Evolutionary conservation across 2,888 invertebrate genomes (phyloP), one percentile per base, ranked within the genome.

Genomic region (Chaitophorus viminalis): DNA sequence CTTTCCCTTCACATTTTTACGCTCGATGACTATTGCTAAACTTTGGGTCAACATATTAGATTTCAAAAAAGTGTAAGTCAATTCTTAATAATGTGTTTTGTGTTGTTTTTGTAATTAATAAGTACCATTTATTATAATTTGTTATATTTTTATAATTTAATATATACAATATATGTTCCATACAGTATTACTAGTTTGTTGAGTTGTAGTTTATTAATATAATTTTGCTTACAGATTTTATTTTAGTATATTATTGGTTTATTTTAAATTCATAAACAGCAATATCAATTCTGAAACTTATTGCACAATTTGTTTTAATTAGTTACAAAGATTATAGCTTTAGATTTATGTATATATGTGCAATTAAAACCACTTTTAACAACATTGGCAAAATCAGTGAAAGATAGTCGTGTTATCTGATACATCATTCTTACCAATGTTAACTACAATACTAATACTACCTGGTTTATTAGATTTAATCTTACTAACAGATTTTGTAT

Each of bases 1-100:
- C 60, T 84, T 83, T 88, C 54, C 77, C 83, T 77, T 78, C 88
- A 72, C 77, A 82, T 65, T 88, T 89, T 77, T 82, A 77, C 65
- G 89, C 89, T 76, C 89, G 89, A 89, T 89, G 89, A 89, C 89
- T 88, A 89, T 77, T 72, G 83, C 88, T 89, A 83, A 88, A 79
- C 82, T 88, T 89, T 82, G 89, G 89, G 70, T 79, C 88, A 65
- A 83, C 87, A n/a, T 54, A 81, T 87, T 87, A 87, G 46, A 60
- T 86, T 83, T 83, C 82, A 83, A 83, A 88, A 29, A 88, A 77
- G 82, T 83, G 82, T 82, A 88, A 88, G 88, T 88, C 31, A 46
- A 83, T 76, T 83, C 17, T 70, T 82, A 82, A 52, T 88, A 70
- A 39, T 74, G 74, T 87, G 87, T 46, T n/a, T n/a, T 86, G 86